Conservation (phyloP, 2,888 invertebrate genomes). For the Colletes collaris region DNA sequence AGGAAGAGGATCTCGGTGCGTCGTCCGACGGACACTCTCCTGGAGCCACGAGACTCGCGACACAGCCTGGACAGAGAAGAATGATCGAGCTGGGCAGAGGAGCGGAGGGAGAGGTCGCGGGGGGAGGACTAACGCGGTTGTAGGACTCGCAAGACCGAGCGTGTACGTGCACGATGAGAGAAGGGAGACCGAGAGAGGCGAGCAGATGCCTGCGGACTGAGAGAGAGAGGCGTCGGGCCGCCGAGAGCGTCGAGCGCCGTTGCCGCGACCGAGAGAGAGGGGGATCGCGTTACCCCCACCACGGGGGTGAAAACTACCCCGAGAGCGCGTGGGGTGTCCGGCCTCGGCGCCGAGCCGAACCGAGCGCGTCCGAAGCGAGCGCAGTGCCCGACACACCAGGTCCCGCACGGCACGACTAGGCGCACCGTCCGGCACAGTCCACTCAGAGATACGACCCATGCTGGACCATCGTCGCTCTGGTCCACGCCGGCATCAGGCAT, state of each 20-base stretch:
- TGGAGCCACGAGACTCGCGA: conserved; percentile 17
- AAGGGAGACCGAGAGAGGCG: conserved; percentile 23
- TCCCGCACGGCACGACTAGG: conserved; percentile 78
- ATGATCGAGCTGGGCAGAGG: conserved; percentile 43
- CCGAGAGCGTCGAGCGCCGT: background rate
- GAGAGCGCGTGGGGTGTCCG: conserved; percentile 78
- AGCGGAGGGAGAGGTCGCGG: background rate
- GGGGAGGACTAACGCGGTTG: no score
- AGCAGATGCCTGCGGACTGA: conserved; percentile 3
- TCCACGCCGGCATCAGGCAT: conserved; percentile 76
- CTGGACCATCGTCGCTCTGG: conserved; percentile 81
- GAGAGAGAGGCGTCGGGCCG: conserved; percentile 15
- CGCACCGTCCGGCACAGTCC: conserved; percentile 83
- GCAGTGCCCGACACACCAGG: conserved; percentile 81
- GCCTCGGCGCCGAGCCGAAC: conserved; percentile 71
- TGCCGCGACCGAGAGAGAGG: conserved; percentile 28
- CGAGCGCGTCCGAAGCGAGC: conserved; percentile 81
- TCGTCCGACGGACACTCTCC: conserved; percentile 35
- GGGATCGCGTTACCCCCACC: conserved; percentile 76
- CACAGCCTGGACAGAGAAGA: conserved; percentile 28
- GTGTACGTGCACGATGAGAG: conserved; percentile 40
- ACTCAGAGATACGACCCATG: conserved; percentile 83
- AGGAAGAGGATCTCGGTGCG: conserved; percentile 19
- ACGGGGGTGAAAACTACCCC: conserved; percentile 78
- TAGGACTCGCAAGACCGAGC: background rate